Evolutionary conservation across 2,888 invertebrate genomes (phyloP).

Genomic region (Trypoxylon attenuatum): DNA sequence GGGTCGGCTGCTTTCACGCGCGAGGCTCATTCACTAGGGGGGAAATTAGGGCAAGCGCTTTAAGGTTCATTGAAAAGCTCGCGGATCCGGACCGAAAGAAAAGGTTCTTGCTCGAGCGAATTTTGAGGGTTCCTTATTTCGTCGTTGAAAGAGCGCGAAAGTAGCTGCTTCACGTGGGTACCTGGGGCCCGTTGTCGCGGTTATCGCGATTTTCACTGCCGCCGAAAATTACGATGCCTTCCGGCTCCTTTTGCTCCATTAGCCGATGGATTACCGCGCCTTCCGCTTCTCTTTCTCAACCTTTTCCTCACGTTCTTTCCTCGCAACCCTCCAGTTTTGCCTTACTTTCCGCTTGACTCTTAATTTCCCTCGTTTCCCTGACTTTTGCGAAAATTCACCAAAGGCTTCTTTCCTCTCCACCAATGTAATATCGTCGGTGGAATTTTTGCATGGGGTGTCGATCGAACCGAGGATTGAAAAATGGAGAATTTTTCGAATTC

Average conservation of each 20-base stretch:
- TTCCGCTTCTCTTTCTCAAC: not conserved
- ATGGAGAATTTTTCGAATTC: too few species aligned
- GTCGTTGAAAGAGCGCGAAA: constrained; percentile 47
- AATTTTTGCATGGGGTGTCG: too few species aligned
- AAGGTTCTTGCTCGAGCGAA: constrained; percentile 51
- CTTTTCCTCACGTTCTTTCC: not conserved
- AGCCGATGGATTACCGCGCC: not conserved
- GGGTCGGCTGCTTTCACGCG: constrained; percentile 60
- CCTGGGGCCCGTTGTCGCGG: constrained; percentile 42
- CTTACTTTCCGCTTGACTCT: not conserved
- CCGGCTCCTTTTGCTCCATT: not conserved
- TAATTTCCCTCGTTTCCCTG: not conserved
- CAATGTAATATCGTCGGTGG: too few species aligned
- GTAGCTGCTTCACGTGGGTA: constrained; percentile 28
- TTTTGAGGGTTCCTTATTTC: constrained; percentile 49
- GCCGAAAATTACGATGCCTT: constrained; percentile 4
- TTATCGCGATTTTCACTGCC: constrained; percentile 42
- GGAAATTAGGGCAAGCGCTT: constrained; percentile 65
- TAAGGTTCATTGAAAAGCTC: constrained; percentile 60
- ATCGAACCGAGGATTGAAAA: too few species aligned
- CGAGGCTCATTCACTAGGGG: constrained; percentile 57
- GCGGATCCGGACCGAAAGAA: constrained; percentile 25
- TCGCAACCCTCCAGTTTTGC: not conserved
- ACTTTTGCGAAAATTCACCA: too few species aligned
- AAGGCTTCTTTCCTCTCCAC: too few species aligned